Conservation (phyloP, 2,113 vertebrate species). For the Daubentonia madagascariensis region DNA sequence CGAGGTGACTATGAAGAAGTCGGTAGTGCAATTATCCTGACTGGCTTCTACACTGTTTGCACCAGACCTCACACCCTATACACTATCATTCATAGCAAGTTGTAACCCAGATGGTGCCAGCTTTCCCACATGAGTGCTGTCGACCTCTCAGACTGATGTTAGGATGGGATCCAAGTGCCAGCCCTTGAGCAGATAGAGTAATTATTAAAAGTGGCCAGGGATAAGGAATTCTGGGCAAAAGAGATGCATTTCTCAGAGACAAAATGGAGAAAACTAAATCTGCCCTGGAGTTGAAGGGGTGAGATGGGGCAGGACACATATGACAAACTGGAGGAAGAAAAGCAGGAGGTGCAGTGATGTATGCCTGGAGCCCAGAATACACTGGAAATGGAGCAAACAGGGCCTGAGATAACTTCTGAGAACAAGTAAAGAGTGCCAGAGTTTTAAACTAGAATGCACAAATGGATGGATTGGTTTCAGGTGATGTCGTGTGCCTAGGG, state of each 20-base stretch:
- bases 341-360: background rate
- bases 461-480: background rate
- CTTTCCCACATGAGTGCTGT: background rate
- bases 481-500: background rate
- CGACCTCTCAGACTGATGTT: background rate
- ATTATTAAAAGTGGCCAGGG: background rate
- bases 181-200: background rate
- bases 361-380: background rate
- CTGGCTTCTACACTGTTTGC: background rate
- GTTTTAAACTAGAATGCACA: background rate
- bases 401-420: background rate
- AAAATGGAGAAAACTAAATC: background rate
- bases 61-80: too few relatives aligned
- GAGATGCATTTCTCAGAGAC: background rate
- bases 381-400: background rate
- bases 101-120: background rate
- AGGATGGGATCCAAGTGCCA: background rate
- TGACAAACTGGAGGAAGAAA: too few relatives aligned
- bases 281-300: background rate
- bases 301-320: background rate
- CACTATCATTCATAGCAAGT: accelerated
- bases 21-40: background rate
- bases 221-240: background rate
- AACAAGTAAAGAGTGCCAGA: background rate
- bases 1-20: background rate